A percentile compares a stretch with the other conserved stretches of the same genome.
Evolutionary conservation across 53 echinoderm and acorn worm genomes (phyloP).

Genomic region (Stichopus horrens): DNA sequence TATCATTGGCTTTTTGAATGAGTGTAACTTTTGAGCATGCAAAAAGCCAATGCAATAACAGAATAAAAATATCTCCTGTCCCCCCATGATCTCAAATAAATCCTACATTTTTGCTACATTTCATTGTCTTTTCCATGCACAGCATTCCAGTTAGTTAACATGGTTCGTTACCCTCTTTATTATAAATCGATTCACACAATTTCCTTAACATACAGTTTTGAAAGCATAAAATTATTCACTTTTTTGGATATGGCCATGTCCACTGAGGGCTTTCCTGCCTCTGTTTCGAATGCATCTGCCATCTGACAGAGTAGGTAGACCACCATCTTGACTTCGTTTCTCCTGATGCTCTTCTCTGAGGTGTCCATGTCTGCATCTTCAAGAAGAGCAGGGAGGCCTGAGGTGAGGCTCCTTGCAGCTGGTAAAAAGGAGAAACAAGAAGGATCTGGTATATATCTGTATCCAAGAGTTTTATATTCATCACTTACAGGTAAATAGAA

Average conservation of each 20-base stretch:
- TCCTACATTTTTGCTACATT: no score
- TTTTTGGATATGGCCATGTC: conserved; percentile 64
- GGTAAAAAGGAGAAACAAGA: background rate
- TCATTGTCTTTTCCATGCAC: no score
- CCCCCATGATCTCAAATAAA: no score
- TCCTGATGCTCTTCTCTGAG: conserved; percentile 40
- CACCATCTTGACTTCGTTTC: conserved; percentile 87
- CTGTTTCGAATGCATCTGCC: conserved; percentile 90
- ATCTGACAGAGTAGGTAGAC: conserved; percentile 80
- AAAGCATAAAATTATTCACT: conserved; percentile 35
- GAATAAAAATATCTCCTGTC: no score
- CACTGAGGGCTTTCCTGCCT: conserved; percentile 78
- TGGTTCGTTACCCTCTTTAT: background rate
- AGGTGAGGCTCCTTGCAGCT: conserved; percentile 34
- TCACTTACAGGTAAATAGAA: no score
- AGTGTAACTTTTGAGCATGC: no score
- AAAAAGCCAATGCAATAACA: background rate
- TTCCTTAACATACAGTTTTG: no score
- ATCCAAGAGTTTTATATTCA: background rate
- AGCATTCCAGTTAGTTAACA: no score
- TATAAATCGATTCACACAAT: no score
- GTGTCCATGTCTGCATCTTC: conserved; percentile 43
- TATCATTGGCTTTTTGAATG: no score
- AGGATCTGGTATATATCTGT: background rate
- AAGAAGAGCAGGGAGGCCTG: conserved; percentile 45